Conservation (phyloP, 2,113 vertebrate genomes). For the Pitta sordida region DNA sequence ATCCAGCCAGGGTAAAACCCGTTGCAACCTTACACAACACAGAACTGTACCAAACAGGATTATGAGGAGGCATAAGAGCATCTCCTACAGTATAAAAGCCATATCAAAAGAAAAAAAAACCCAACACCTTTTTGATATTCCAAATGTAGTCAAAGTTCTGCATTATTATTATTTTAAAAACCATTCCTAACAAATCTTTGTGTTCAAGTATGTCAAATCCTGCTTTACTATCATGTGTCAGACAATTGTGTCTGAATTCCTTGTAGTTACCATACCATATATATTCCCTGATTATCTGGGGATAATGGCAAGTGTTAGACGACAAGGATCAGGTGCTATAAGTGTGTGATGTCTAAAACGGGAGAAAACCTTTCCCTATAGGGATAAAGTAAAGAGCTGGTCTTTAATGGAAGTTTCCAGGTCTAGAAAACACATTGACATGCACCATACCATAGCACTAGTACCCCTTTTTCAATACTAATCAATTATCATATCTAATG, state of each 20-base stretch:
- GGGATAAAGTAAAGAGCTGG: too few relatives aligned
- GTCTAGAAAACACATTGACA: too few relatives aligned
- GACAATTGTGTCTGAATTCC: not conserved
- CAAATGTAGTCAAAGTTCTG: not conserved
- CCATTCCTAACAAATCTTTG: not conserved
- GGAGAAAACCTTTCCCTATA: too few relatives aligned
- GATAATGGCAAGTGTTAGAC: accelerated
- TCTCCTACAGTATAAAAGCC: not conserved
- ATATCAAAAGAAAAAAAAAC: not conserved
- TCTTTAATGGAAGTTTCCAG: too few relatives aligned
- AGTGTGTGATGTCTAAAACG: too few relatives aligned
- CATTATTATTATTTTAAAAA: not conserved
- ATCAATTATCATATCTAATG: too few relatives aligned
- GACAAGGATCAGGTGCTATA: not conserved
- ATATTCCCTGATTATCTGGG: not conserved
- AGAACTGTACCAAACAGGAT: not conserved
- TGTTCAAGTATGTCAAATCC: not conserved
- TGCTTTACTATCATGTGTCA: not conserved
- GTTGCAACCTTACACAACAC: too few relatives aligned
- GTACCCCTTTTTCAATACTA: too few relatives aligned
- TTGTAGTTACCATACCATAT: not conserved
- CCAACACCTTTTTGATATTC: not conserved
- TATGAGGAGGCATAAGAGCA: not conserved
- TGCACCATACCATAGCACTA: too few relatives aligned
- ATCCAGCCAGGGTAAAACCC: too few relatives aligned